Evolutionary conservation across 2,797 vertebrate genomes (phyloP).

Genomic region (Momotus momota): DNA sequence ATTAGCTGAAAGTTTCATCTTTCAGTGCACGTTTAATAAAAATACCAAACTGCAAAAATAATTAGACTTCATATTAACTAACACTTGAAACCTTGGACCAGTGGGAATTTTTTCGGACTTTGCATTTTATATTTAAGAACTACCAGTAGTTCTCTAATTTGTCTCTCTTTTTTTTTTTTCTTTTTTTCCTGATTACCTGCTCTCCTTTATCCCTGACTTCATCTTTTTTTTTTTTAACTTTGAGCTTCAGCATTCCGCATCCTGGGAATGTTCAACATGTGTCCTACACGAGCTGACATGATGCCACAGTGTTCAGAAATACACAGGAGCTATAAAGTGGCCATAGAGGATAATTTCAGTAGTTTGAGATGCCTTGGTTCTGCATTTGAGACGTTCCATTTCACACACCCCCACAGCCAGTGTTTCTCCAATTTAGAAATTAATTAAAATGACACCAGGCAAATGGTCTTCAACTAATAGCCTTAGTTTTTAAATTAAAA

Average conservation of each 20-base stretch:
- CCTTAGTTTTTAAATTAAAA: neutral
- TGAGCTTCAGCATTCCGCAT: neutral
- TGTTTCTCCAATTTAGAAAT: neutral
- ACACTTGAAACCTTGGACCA: neutral
- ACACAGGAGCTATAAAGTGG: neutral
- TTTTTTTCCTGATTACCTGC: neutral
- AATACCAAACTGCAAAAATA: slow-evolving; percentile 71
- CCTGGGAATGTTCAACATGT: neutral
- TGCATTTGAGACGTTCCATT: neutral
- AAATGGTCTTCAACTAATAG: neutral
- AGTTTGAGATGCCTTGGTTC: neutral
- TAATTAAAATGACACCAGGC: neutral
- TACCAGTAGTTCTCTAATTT: neutral
- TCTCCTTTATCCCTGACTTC: neutral
- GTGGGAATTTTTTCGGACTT: neutral
- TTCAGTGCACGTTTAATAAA: slow-evolving; percentile 65
- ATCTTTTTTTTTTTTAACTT: neutral
- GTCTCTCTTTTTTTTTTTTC: neutral
- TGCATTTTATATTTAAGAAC: neutral
- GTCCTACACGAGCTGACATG: neutral
- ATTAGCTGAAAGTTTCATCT: slow-evolving; percentile 49
- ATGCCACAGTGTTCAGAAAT: neutral
- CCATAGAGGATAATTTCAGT: neutral
- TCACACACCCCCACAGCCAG: neutral
- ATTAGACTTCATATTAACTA: slow-evolving; percentile 63